Evolutionary conservation across 2,113 vertebrate genomes (phyloP).

Genomic region (Rhegmatorhina hoffmannsi): DNA sequence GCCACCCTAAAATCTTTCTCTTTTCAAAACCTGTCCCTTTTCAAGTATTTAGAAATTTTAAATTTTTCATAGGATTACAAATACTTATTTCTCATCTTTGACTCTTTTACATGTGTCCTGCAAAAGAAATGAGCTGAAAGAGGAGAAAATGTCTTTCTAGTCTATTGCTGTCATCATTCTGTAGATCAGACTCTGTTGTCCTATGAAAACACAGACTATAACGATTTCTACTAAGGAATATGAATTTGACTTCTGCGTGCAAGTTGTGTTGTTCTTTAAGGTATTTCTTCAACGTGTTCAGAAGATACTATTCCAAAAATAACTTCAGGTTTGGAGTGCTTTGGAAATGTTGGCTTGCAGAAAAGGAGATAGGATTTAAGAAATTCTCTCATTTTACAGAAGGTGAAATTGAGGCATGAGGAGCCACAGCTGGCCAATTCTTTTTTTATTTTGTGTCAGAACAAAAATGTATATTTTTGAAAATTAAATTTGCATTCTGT

Average conservation of each 20-base stretch:
- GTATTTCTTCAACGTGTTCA: not conserved
- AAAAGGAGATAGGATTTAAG: not conserved
- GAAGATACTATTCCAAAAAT: not conserved
- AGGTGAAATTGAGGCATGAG: not conserved
- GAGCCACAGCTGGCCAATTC: not conserved
- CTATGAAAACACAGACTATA: not conserved
- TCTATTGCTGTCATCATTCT: not conserved
- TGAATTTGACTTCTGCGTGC: not conserved
- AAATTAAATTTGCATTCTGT: not conserved
- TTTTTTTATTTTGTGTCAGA: not conserved
- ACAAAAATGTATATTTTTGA: rapidly evolving
- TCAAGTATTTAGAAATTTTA: not conserved
- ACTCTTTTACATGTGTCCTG: not conserved
- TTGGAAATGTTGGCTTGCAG: not conserved
- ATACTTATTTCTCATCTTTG: not conserved
- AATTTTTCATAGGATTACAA: not conserved
- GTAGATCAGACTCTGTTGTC: not conserved
- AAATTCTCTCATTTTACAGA: not conserved
- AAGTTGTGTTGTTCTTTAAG: not conserved
- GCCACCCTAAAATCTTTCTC: not conserved
- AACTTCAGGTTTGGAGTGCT: not conserved
- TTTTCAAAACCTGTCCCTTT: not conserved
- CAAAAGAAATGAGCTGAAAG: not conserved
- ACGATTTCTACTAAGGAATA: not conserved
- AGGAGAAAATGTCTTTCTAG: not conserved